Evolutionary conservation across 1,140 invertebrate species (phyloP), one percentile per base, ranked within the genome.

Genomic region (Temnothorax nylanderi): DNA sequence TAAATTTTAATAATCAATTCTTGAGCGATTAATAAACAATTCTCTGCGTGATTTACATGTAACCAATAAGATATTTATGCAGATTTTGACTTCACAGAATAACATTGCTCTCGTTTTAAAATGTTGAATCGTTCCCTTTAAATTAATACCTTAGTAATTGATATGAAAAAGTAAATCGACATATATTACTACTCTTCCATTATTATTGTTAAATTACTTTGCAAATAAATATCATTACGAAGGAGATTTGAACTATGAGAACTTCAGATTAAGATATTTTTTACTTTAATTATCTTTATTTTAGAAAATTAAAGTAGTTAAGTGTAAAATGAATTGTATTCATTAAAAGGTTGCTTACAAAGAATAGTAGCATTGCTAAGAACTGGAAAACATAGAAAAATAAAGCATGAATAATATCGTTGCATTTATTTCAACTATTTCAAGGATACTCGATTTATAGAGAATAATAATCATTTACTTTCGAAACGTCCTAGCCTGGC

Each of bases 21-120:
- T 32, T 58, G 26, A 26, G 26, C 26, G 26, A 26, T 26, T 26
- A 26, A 26, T 26, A 13, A 34, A 16, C 16, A 6, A 26, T 26
- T 26, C 3, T 26, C 18, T 34, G 16, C 21, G 11, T 6, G 6
- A 51, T 18, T 72, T 18, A 18, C 32, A 37, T 13, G 8, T 54
- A 34, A 18, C 10, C 5, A 56, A 21, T 74, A 41, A 26, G 7
- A 37, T 54, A 75, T 16, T 7, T 21, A 16, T 26, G 11, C n/a
- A 58, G 7, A 56, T 26, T 74, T 56, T 41, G 10, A 32, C 5
- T 4, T 16, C 18, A 54, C 11, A 21, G 32, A 74, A 74, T 74
- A 32, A 54, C n/a, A 58, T 77, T 77, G 37, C 32, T 77, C 16
- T 77, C 8, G 4, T 76, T 76, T 60, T 11, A 32, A 58, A 34